Evolutionary conservation across 2,113 vertebrate species (phyloP).

Genomic region (Syrmaticus mikado): DNA sequence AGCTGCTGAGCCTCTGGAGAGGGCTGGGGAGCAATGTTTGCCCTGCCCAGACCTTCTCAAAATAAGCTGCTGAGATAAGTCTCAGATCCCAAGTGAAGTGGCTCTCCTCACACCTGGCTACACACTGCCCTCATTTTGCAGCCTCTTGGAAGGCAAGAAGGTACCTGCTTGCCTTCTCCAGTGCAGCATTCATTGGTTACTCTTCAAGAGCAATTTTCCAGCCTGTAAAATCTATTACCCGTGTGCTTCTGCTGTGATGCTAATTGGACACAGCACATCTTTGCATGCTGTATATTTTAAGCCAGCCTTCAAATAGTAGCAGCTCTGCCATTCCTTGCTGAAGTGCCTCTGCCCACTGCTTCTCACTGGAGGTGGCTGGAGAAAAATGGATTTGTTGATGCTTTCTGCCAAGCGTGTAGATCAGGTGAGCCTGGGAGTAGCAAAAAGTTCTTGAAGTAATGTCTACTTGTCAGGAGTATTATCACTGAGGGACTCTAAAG

Average conservation of each 20-base stretch:
- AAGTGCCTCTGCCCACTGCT: neutral
- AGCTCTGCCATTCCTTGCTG: neutral
- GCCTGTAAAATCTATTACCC: neutral
- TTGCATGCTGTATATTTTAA: neutral
- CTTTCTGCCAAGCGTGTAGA: neutral
- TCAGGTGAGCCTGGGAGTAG: neutral
- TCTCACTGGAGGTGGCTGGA: neutral
- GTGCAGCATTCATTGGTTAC: neutral
- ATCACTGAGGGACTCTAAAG: neutral
- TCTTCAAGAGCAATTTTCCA: neutral
- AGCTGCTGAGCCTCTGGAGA: neutral
- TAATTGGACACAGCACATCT: neutral
- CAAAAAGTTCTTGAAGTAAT: neutral
- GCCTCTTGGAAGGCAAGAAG: neutral
- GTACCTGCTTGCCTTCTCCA: neutral
- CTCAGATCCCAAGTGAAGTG: neutral
- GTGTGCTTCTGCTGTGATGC: neutral
- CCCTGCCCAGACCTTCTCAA: neutral
- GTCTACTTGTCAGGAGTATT: neutral
- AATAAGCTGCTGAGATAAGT: neutral
- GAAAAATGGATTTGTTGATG: neutral
- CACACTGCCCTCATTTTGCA: neutral
- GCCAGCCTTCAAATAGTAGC: neutral
- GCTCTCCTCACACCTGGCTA: neutral
- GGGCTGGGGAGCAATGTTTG: neutral